Conservation (phyloP, 2,113 vertebrate genomes). For the Rhegmatorhina hoffmannsi region DNA sequence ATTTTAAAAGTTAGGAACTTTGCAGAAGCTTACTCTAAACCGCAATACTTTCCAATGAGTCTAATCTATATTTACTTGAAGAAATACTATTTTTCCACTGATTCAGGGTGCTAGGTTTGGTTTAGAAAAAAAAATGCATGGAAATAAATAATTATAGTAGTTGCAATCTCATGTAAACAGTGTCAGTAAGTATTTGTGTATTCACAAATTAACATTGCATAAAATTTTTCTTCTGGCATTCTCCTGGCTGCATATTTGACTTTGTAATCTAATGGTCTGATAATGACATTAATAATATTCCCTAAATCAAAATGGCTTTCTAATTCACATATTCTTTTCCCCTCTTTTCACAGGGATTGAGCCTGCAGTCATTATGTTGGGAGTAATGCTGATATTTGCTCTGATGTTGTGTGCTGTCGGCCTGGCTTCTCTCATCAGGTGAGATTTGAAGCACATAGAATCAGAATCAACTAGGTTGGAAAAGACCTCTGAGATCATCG, state of each 20-base stretch:
- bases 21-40: neutral
- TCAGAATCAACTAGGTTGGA: too few species aligned
- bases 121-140: neutral
- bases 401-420: slow-evolving; percentile 73
- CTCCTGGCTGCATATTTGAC: neutral
- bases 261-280: neutral
- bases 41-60: neutral
- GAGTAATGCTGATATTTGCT: slow-evolving; percentile 68
- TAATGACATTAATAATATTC: neutral
- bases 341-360: slow-evolving; percentile 76
- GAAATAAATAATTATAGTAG: neutral
- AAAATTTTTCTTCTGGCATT: neutral
- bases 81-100: neutral
- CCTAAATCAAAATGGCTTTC: neutral
- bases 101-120: neutral
- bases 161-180: neutral
- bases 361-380: slow-evolving; percentile 75
- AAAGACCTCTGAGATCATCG: too few species aligned
- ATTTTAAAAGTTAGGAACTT: slow-evolving; percentile 1
- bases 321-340: neutral
- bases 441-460: neutral
- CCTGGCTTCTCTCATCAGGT: slow-evolving; percentile 84
- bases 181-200: neutral
- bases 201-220: neutral
- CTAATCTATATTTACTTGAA: neutral